A percentile compares a stretch with the other conserved stretches of the same genome.
phyloP scores from a whole-genome alignment of 2,113 vertebrate species.

The Cnemophilus loriae region DNA sequence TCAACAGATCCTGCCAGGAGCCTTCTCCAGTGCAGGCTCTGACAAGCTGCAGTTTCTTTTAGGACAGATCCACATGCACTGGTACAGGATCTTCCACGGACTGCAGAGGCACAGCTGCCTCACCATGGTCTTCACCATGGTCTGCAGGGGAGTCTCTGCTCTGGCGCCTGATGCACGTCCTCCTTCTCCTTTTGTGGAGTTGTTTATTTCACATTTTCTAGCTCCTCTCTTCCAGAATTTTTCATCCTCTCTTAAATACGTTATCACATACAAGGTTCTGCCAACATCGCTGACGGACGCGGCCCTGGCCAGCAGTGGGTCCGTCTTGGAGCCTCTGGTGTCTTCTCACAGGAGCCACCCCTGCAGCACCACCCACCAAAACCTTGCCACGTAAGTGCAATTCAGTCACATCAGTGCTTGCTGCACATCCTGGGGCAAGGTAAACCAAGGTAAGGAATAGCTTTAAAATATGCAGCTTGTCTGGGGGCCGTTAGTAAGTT shows the following conservation, averaged over 20 bases:
- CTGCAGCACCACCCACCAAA: background rate
- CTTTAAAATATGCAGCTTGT: background rate
- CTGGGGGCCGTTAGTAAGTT: background rate
- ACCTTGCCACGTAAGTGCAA: background rate
- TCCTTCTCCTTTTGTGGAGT: background rate
- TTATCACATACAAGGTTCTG: background rate
- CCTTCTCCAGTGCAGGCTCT: background rate
- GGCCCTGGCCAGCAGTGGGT: accelerated
- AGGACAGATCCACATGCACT: background rate
- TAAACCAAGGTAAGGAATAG: background rate
- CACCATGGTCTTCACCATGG: too few species aligned
- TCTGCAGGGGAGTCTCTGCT: background rate
- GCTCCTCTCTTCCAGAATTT: background rate
- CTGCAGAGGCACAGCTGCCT: background rate
- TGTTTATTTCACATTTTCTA: background rate
- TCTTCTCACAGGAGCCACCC: background rate
- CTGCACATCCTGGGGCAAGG: background rate
- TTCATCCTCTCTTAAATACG: background rate
- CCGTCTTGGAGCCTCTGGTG: background rate
- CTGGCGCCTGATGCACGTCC: accelerated
- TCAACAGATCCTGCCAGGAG: background rate
- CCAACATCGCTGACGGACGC: accelerated
- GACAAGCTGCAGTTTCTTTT: background rate
- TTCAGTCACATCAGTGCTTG: background rate
- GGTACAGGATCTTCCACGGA: too few species aligned